Evolutionary conservation across 1,140 invertebrate species (phyloP).

Genomic region (Leptoteleia sp.): DNA sequence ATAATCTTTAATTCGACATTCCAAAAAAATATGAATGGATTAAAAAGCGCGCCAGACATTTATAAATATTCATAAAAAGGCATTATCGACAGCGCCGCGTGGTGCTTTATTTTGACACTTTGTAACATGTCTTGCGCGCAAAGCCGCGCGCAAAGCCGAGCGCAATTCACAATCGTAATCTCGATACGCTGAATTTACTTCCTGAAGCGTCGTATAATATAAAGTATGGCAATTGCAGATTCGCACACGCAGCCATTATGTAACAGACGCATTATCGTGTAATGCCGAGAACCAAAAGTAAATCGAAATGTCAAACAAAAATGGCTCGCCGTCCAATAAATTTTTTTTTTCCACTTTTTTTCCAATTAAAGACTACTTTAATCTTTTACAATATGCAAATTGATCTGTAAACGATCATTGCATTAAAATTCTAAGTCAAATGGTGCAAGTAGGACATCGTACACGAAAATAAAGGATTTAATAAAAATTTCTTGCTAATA

Average conservation of each 20-base stretch:
- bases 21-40: no score
- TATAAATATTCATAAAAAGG: slow-evolving; percentile 62
- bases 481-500: no score
- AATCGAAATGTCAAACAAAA: slow-evolving; percentile 40
- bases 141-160: slow-evolving; percentile 35
- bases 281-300: slow-evolving; percentile 32
- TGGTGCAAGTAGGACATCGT: no score
- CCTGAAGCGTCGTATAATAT: slow-evolving; percentile 57
- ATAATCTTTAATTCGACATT: slow-evolving; percentile 37
- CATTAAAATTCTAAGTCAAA: no score
- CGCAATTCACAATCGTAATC: slow-evolving; percentile 63
- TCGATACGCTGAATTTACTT: slow-evolving; percentile 63
- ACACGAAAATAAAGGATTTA: no score
- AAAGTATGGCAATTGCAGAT: slow-evolving; percentile 57
- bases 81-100: slow-evolving; percentile 46
- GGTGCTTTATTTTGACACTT: slow-evolving; percentile 59
- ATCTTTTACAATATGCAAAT: no score
- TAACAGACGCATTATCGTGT: slow-evolving; percentile 43
- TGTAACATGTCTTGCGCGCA: slow-evolving; percentile 28
- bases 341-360: no score
- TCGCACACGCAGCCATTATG: slow-evolving; percentile 44
- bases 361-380: no score
- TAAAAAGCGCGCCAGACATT: slow-evolving; percentile 15
- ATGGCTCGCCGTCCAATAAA: slow-evolving; percentile 23
- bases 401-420: no score